A percentile compares a stretch with the other conserved stretches of the same genome.
These are phyloP conservation scores for Sphaerophoria taeniata DNA, from an alignment of 2,888 invertebrate species.

Conservation along the genomic window DNA sequence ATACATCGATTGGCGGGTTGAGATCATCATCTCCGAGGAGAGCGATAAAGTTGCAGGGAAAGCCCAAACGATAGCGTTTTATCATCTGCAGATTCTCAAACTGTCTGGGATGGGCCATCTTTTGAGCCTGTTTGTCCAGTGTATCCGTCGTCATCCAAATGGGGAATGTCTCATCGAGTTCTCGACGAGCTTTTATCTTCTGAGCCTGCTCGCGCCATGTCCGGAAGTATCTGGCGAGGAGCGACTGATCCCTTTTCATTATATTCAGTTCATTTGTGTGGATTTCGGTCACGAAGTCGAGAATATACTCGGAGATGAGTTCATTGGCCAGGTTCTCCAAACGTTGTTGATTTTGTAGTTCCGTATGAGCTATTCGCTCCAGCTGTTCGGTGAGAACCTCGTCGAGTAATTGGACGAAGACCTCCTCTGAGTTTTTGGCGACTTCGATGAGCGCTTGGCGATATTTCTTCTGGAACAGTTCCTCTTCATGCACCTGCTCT, in stretches of 20 bases:
- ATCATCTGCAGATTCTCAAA: conserved; percentile 82
- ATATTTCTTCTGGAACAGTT: conserved; percentile 42
- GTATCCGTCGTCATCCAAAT: conserved; percentile 83
- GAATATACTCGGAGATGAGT: conserved; percentile 76
- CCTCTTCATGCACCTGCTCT: conserved; percentile 12
- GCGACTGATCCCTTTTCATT: conserved; percentile 77
- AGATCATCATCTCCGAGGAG: conserved; percentile 63
- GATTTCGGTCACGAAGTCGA: conserved; percentile 78
- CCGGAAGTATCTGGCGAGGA: conserved; percentile 81
- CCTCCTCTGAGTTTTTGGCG: conserved; percentile 12
- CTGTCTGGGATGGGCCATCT: conserved; percentile 83
- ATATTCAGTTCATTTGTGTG: conserved; percentile 81
- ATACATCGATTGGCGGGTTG: conserved; percentile 77
- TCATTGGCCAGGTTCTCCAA: conserved; percentile 74
- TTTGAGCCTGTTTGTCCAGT: conserved; percentile 76
- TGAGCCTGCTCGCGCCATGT: conserved; percentile 83
- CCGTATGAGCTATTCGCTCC: conserved; percentile 75
- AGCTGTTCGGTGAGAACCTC: conserved; percentile 75
- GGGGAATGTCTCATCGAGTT: conserved; percentile 84
- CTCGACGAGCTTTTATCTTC: conserved; percentile 83
- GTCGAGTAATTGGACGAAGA: conserved; percentile 53
- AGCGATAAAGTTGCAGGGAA: conserved; percentile 78
- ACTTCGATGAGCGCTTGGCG: conserved; percentile 2
- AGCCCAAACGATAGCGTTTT: conserved; percentile 83
- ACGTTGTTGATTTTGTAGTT: conserved; percentile 76